Evolutionary conservation across 2,113 vertebrate genomes (phyloP).

Genomic region (Acinonyx jubatus): DNA sequence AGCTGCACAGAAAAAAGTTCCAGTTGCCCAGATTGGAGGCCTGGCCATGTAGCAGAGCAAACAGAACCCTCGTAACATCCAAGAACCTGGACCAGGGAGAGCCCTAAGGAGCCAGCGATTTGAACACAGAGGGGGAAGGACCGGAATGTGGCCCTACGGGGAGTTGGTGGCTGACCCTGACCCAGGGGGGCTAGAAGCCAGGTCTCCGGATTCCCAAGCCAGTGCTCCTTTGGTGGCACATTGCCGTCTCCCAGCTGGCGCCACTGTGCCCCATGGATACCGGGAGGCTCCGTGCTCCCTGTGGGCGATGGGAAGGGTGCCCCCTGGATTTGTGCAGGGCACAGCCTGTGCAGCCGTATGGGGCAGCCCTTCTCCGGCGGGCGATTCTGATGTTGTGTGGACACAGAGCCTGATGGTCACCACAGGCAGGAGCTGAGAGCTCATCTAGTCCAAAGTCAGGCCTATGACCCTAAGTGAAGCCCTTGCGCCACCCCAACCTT

Average conservation of each 20-base stretch:
- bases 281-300: accelerated
- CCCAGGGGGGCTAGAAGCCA: not conserved
- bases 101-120: not conserved
- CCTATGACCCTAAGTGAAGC: accelerated
- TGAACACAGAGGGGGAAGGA: not conserved
- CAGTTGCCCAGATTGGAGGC: too few species aligned
- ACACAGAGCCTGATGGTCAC: not conserved
- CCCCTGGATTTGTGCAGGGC: not conserved
- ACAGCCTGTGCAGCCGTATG: not conserved
- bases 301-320: accelerated
- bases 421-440: accelerated
- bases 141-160: too few species aligned
- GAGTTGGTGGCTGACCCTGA: accelerated
- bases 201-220: not conserved
- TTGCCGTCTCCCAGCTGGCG: not conserved
- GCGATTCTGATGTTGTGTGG: not conserved
- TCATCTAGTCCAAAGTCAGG: not conserved
- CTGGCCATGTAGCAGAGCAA: not conserved
- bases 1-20: not conserved
- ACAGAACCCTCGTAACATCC: not conserved
- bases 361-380: not conserved
- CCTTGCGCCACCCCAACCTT: too few species aligned
- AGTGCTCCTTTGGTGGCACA: not conserved
- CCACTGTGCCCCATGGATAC: not conserved
- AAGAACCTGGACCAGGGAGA: not conserved